Evolutionary conservation across 2,888 invertebrate genomes (phyloP).

Genomic region (Myopa tessellatipennis): DNA sequence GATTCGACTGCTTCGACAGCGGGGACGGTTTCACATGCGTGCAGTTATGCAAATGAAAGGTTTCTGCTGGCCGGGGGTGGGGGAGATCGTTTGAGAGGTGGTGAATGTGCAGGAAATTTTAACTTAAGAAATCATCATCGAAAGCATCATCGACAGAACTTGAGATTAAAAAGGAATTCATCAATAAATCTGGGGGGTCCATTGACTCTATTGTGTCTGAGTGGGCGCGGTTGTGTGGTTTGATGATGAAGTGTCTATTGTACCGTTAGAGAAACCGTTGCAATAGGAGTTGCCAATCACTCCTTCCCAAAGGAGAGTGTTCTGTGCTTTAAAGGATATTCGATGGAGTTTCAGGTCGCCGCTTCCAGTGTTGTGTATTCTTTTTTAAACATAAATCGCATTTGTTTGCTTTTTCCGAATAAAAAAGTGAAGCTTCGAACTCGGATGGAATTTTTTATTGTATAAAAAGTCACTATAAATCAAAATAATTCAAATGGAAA

Average conservation of each 20-base stretch:
- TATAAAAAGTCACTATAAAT: too few species aligned
- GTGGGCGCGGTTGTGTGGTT: constrained; percentile 1
- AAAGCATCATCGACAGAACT: constrained; percentile 29
- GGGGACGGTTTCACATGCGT: background rate
- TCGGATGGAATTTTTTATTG: too few species aligned
- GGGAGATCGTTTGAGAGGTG: background rate
- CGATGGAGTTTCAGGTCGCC: too few species aligned
- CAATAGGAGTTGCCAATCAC: too few species aligned
- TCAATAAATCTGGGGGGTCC: constrained; percentile 17
- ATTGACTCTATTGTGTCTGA: constrained; percentile 8
- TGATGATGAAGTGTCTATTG: background rate
- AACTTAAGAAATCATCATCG: constrained; percentile 38
- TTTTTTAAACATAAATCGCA: too few species aligned
- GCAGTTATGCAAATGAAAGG: background rate
- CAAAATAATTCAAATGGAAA: too few species aligned
- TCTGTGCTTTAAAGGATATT: too few species aligned
- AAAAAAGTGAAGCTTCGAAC: too few species aligned
- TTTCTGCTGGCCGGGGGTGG: background rate
- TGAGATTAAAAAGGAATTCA: constrained; percentile 21
- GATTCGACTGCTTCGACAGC: background rate
- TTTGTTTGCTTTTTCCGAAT: too few species aligned
- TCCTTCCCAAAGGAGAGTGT: too few species aligned
- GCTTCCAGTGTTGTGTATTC: too few species aligned
- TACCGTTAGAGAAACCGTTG: too few species aligned
- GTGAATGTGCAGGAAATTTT: constrained; percentile 33